phyloP scores from a whole-genome alignment of 2,888 invertebrate genomes.

The Hirtodrosophila alboralis region DNA sequence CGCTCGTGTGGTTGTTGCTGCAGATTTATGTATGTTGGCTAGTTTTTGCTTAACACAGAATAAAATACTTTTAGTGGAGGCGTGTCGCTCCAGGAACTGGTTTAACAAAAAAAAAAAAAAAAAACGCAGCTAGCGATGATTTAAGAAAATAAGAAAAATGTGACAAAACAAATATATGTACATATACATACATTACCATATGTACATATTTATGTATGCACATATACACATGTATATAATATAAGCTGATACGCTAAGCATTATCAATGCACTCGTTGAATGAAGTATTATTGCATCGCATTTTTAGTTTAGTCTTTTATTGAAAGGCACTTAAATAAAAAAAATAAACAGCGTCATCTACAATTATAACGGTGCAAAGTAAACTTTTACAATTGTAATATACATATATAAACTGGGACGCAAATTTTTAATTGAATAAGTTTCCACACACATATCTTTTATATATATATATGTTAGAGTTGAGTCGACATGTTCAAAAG shows the following conservation, averaged over 20 bases:
- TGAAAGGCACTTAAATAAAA: too few relatives aligned
- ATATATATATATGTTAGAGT: not conserved
- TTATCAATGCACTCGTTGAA: conserved; percentile 18
- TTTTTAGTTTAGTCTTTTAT: too few relatives aligned
- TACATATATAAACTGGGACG: conserved; percentile 16
- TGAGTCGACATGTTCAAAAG: too few relatives aligned
- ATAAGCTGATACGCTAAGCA: conserved; percentile 9
- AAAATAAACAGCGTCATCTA: too few relatives aligned
- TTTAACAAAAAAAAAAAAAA: conserved; percentile 35
- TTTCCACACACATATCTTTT: conserved; percentile 33
- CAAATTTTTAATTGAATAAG: conserved; percentile 58
- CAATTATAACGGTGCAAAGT: too few relatives aligned
- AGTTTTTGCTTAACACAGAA: conserved; percentile 21
- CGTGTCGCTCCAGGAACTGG: conserved; percentile 46
- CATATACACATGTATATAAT: conserved; percentile 2
- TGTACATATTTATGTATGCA: not conserved
- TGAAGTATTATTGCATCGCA: not conserved
- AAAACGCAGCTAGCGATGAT: conserved; percentile 28
- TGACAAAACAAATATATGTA: conserved; percentile 29
- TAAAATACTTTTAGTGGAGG: conserved; percentile 37
- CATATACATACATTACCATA: conserved; percentile 6
- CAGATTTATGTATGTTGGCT: conserved; percentile 7
- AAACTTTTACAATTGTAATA: too few relatives aligned
- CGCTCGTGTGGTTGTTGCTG: conserved; percentile 26
- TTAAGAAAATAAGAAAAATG: conserved; percentile 25